Evolutionary conservation across 2,888 invertebrate species (phyloP), one percentile per base, ranked within the genome.

Genomic region (Drosophila lutescens): DNA sequence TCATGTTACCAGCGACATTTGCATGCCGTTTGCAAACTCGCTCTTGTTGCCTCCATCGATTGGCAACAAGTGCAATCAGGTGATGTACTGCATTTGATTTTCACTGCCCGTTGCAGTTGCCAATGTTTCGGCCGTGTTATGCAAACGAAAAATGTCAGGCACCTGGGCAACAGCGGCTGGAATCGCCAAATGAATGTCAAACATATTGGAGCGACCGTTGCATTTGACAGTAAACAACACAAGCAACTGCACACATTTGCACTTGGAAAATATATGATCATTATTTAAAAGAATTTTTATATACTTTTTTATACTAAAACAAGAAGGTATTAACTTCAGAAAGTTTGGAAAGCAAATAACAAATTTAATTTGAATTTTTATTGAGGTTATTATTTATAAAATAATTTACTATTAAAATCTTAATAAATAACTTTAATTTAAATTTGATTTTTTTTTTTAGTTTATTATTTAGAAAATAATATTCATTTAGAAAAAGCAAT

Each of bases 91-190:
- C 63, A 77, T 80, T 83, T 80, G 79, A 82, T 85, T 84, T 83
- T 74, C 71, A 76, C 76, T 80, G 68, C 53, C 50, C 66, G 38
- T 60, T 79, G 75, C 47, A 36, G 78, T 43, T 73, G 75, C 41
- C 51, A 46, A 17, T 61, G 61, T 44, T 68, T 61, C 56, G 76
- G 67, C 49, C 74, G 67, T 71, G 77, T 84, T 81, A 78, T 82
- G 85, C 82, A 83, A 83, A 79, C 83, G 75, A 73, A 80, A 86
- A 85, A 83, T 83, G 86, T 83, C 86, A 84, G 83, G 80, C 83
- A 85, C 86, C 83, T 79, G 73, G 85, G 80, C 79, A 85, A 83
- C 86, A 84, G 81, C 74, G 78, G 80, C 74, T 74, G 59, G 74
- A 80, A 63, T 78, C 56, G 63, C 55, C 70, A 69, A 84, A 82